A percentile compares a stretch with the other conserved stretches of the same genome.
Conservation (phyloP, 2,888 invertebrate genomes). For the Drosophila anomalata region DNA sequence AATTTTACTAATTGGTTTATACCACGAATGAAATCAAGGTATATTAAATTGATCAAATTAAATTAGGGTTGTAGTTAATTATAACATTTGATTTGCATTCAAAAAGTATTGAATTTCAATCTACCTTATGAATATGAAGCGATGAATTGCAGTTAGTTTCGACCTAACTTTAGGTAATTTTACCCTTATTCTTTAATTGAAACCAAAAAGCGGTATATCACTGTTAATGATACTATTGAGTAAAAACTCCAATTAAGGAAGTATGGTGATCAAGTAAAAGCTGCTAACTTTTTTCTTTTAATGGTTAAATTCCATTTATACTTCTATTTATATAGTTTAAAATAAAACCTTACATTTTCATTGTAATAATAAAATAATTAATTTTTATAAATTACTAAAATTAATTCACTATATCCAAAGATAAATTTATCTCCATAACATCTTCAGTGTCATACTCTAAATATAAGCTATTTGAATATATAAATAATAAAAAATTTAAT, state of each 20-base stretch:
- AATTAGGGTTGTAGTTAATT: constrained; percentile 67
- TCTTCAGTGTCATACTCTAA: constrained; percentile 85
- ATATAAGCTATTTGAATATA: constrained; percentile 81
- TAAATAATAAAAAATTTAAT: constrained; percentile 57
- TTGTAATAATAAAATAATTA: constrained; percentile 85
- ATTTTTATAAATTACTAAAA: constrained; percentile 79
- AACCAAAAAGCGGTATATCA: constrained; percentile 86
- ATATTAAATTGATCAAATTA: constrained; percentile 85
- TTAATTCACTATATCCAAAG: constrained; percentile 73
- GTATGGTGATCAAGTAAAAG: constrained; percentile 85
- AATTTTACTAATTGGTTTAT: constrained; percentile 85
- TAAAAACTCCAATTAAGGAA: constrained; percentile 86
- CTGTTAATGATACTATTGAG: constrained; percentile 77
- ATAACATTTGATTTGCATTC: constrained; percentile 75
- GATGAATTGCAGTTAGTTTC: constrained; percentile 85
- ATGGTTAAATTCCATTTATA: constrained; percentile 72
- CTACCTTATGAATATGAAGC: constrained; percentile 83
- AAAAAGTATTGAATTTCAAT: constrained; percentile 83
- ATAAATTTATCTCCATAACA: constrained; percentile 85
- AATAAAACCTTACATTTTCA: constrained; percentile 88
- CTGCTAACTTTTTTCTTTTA: constrained; percentile 87
- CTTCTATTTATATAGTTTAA: constrained; percentile 85
- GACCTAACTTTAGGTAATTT: constrained; percentile 84
- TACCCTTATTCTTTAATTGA: constrained; percentile 85
- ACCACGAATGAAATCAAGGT: constrained; percentile 86